Base-by-base conservation (phyloP, 1,140 invertebrate genomes). In the Macrotrachela quadricornifera region DNA sequence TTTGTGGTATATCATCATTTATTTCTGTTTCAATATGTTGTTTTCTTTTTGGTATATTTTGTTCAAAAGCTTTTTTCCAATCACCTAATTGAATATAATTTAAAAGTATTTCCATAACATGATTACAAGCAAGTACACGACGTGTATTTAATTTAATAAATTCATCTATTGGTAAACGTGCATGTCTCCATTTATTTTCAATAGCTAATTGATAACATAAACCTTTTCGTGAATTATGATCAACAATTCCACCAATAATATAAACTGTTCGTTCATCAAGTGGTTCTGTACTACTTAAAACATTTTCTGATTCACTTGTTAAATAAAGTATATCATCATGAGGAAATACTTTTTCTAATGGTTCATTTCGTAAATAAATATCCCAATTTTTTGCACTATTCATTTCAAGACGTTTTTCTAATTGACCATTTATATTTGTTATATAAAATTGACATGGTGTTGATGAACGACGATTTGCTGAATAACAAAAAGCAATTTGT, bases 231-330 rank as follows among this genome's bases (percentile, higher is more conserved):
- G 40, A 75, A 73, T 96, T 96, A 65, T 96, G 91, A 73, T 97
- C 92, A 0, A 97, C 86, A n/a, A 97, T 71, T 48, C 90, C 92
- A 44, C 92, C 91, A 69, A 96, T 96, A 42, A 96, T 78, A 63
- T 94, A 95, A 43, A 80, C 76, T 66, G 80, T 81, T 54, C 79
- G 74, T 58, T 85, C 78, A 47, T 72, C 68, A 50, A 78, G 74
- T 51, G 96, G 75, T 21, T 50, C 43, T 4, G 48, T 38, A 30
- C 21, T 30, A 30, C 21, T 30, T 30, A 30, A 30, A 4, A 86
- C 69, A 74, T 87, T 88, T 49, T 85, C 78, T 6, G 90, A 95
- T 65, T 97, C 92, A 66, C 86, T 87, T 17, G 83, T 82, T 49
- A 97, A 74, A 69, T 96, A 97, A 2, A 95, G 73, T 52, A 96